Evolutionary conservation across 1,140 invertebrate species (phyloP), one percentile per base, ranked within the genome.

Genomic region (Bathynomus jamesi): DNA sequence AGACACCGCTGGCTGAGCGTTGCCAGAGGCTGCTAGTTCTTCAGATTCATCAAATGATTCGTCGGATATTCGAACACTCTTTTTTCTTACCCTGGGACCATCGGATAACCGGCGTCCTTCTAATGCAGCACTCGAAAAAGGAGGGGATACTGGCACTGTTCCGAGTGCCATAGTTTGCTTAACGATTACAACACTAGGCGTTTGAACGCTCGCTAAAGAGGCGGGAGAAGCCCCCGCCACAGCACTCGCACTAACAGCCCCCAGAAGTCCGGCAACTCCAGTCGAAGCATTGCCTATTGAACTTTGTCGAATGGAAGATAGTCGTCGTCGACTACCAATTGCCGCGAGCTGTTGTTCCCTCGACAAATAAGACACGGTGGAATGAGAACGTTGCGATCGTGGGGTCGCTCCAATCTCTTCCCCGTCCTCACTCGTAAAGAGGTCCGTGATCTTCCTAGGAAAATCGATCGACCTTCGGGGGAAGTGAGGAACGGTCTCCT

Each of bases 391-490:
- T 65, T 78, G 74, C 2, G 73, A 78, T 29, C 72, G 61, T 2
- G 72, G 72, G 24, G 63, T 67, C 1, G 69, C 76, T 4, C 73
- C 67, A 3, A 60, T 67, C 64, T 74, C 78, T 68, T 79, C 77
- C 24, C 64, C 74, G 28, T 78, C 77, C 46, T 76, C 77, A 31
- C 70, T 72, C 28, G 73, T 76, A 69, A 78, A 78, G 27, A 75
- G 69, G 65, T 77, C 70, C 3, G 69, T 70, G 10, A 61, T 70
- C 46, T 75, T 74, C 25, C 75, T 76, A 4, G 78, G 71, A 64
- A 79, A 75, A 61, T 78, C 78, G 21, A 76, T 77, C 13, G 76
- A 77, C 71, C 76, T 73, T 68, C 78, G 73, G 17, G 76, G 78
- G 68, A 78, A 78, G 65, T 70, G 73, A 53, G 76, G 74, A 24